Percentiles rank a stretch among this genome's conserved stretches.
These are phyloP conservation scores for Drosophila engyochracea DNA, from an alignment of 2,888 invertebrate genomes.

Conservation along the genomic window DNA sequence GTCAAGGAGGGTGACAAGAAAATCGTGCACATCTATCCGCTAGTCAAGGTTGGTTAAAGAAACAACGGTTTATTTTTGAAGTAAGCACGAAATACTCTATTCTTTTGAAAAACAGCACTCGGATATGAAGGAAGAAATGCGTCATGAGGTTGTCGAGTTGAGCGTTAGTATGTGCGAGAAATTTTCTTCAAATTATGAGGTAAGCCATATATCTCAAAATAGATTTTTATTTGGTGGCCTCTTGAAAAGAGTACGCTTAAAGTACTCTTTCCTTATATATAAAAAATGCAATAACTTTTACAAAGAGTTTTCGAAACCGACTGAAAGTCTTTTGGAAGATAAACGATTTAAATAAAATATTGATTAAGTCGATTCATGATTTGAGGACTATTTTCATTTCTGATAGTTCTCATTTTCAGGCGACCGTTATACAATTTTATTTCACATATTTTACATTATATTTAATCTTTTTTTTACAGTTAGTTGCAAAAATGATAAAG, in stretches of 20 bases:
- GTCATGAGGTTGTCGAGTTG: constrained; percentile 94
- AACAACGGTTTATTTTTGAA: neutral
- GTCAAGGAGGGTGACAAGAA: constrained; percentile 87
- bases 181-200: constrained; percentile 93
- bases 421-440: neutral
- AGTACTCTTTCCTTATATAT: too few relatives aligned
- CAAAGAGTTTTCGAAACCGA: neutral
- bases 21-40: constrained; percentile 92
- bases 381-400: neutral
- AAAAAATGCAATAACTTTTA: neutral
- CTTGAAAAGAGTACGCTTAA: neutral
- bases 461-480: constrained; percentile 82
- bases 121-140: constrained; percentile 98
- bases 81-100: neutral
- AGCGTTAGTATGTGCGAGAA: constrained; percentile 98
- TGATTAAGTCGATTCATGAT: neutral
- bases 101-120: constrained; percentile 87
- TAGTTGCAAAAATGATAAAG: constrained; percentile 97
- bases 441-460: neutral
- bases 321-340: neutral
- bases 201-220: constrained; percentile 75
- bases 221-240: neutral
- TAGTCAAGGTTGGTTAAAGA: constrained; percentile 89
- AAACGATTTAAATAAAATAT: neutral
- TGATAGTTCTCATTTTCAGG: neutral